Evolutionary conservation across 1,140 invertebrate species (phyloP).

Genomic region (Heterodera schachtii): DNA sequence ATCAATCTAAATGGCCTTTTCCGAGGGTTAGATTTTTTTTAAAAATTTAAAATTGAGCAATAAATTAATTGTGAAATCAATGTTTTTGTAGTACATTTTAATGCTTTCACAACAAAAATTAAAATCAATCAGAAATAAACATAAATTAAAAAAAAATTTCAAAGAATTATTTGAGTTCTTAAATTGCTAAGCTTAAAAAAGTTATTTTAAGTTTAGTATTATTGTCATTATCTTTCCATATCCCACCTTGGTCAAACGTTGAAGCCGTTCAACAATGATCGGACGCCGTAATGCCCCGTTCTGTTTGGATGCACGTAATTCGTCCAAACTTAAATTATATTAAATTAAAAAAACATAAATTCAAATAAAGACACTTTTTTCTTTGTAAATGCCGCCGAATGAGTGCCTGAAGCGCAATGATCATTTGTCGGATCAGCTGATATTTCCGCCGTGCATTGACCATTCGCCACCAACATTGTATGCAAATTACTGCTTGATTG

Average conservation of each 20-base stretch:
- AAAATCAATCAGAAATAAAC: too few relatives aligned
- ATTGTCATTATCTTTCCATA: too few relatives aligned
- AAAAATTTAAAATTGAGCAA: too few relatives aligned
- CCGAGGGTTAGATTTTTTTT: too few relatives aligned
- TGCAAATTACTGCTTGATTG: slow-evolving; percentile 74
- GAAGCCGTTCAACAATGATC: neutral
- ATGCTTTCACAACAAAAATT: too few relatives aligned
- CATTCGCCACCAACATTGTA: slow-evolving; percentile 78
- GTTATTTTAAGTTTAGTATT: too few relatives aligned
- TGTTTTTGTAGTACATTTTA: too few relatives aligned
- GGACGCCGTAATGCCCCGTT: slow-evolving; percentile 6
- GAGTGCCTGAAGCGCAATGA: slow-evolving; percentile 75
- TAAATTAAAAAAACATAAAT: too few relatives aligned
- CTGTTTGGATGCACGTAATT: slow-evolving; percentile 10
- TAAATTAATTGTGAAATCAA: too few relatives aligned
- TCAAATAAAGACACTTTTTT: slow-evolving; percentile 28
- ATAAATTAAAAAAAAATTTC: too few relatives aligned
- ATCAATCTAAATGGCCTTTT: too few relatives aligned
- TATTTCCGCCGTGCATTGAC: slow-evolving; percentile 74
- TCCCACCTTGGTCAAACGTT: neutral
- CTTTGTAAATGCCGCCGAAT: slow-evolving; percentile 54
- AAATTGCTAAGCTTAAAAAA: neutral
- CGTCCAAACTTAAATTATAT: neutral
- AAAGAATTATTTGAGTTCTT: neutral
- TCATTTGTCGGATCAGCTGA: slow-evolving; percentile 71